Evolutionary conservation across 2,797 vertebrate genomes (phyloP), one percentile per base, ranked within the genome.

Genomic region (Anableps anableps): DNA sequence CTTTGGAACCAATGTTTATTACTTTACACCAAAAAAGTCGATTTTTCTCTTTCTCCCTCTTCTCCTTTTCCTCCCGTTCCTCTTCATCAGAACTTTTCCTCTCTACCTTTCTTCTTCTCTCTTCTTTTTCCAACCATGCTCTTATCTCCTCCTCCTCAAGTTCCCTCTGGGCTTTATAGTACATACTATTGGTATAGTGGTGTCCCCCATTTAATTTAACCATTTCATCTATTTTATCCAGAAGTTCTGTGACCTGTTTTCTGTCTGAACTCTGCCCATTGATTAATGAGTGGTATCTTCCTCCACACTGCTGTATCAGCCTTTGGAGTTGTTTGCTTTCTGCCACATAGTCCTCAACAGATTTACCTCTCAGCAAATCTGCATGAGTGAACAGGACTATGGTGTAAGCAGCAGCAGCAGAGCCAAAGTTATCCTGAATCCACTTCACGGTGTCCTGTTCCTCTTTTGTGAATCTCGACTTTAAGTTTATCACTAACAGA

Each of bases 401-500:
- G 41, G 23, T 88, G 60, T 85, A 92, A 0, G 2, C 0, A 10
- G 51, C 38, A 3, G 80, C 79, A 0, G 89, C 75, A 0, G 7
- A 0, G 16, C 91, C 91, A 75, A 86, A 94, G 50, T 91, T 88
- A 0, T 89, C 83, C 60, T 86, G 3, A 38, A 94, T 89, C 91
- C 90, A 92, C 60, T 7, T 81, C 1, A 94, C 77, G 11, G 88
- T 6, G 1, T 77, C 77, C 11, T 4, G 80, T 51, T 92, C 86
- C 71, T 93, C 86, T 1, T 87, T 34, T 9, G 91, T 93, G 81
- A 91, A 86, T 36, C 81, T 84, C 2, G 85, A 38, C 34, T 88
- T 90, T 45, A 94, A 55, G 51, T 74, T 88, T 47, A 93, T 85
- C 45, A 93, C 85, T 26, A 94, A 80, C 58, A 94, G 88, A 64